These are phyloP conservation scores for Pseudanteris insignis DNA, from an alignment of 2,888 invertebrate genomes.

Conservation along the genomic window DNA sequence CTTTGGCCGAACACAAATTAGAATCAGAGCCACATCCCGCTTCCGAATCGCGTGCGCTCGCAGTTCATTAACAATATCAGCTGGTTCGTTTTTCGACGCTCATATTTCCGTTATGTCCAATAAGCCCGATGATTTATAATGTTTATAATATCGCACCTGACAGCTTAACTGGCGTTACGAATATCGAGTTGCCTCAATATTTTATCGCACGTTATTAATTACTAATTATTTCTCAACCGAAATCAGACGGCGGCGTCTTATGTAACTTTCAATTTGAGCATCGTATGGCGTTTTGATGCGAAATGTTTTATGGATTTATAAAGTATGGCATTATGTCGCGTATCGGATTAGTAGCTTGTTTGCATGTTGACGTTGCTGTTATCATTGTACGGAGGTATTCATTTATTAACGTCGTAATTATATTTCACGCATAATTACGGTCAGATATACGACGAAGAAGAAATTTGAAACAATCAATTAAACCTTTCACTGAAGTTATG, in stretches of 20 bases:
- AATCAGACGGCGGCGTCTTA: constrained; percentile 16
- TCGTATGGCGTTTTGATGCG: constrained; percentile 23
- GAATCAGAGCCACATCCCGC: constrained; percentile 44
- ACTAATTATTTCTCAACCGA: constrained; percentile 25
- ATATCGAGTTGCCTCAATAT: constrained; percentile 18
- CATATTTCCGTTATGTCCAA: constrained; percentile 19
- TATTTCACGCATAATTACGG: no score
- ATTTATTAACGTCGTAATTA: no score
- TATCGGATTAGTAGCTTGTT: constrained; percentile 10
- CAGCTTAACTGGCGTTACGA: constrained; percentile 28
- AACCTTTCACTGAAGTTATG: no score
- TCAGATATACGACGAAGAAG: no score
- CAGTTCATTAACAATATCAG: background rate
- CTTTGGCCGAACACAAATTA: constrained; percentile 48
- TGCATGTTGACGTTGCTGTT: background rate
- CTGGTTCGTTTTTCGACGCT: constrained; percentile 16
- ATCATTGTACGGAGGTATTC: no score
- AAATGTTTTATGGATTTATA: constrained; percentile 19
- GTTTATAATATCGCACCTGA: constrained; percentile 21
- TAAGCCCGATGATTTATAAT: constrained; percentile 17
- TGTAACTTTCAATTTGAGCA: constrained; percentile 33
- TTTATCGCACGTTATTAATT: constrained; percentile 25
- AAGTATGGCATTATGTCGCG: constrained; percentile 7
- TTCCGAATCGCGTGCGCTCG: constrained; percentile 9
- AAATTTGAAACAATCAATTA: no score